Evolutionary conservation across 2,797 vertebrate genomes (phyloP), one percentile per base, ranked within the genome.

Genomic region (Okamejei kenojei): DNA sequence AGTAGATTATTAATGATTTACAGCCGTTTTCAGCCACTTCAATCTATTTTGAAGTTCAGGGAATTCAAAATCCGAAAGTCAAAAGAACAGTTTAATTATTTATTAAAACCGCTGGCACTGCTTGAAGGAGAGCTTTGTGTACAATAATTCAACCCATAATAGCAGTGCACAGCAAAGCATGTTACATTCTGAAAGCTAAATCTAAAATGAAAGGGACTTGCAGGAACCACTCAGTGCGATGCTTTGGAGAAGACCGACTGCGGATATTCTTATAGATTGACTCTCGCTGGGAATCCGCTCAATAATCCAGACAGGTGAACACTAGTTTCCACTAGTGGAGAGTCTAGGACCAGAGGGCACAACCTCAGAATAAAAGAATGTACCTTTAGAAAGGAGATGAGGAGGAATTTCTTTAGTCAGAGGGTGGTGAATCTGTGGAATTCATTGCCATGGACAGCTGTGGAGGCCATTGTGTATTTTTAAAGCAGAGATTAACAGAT

Each of bases 31-130:
- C 71, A 54, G 35, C 90, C 35, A 92, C 90, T 92, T 92, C 90
- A 92, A 92, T 92, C 90, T 76, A 76, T 92, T 92, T 9, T 73
- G 35, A 92, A 76, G 90, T 71, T 92, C 71, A 58, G 90, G 90
- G 90, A 92, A 92, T 92, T 92, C 38, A 21, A 74, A 92, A 92
- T 88, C 65, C 61, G 35, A 88, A 88, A 88, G 84, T 76, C 90
- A 76, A 92, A 45, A 92, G 90, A 73, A 74, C 90, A 92, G 35
- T 92, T 92, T 92, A 92, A 92, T 92, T 92, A 91, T 91, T 91
- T 73, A 92, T 92, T 92, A 92, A 74, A 76, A 88, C 84, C 76
- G 45, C 71, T 92, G 90, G 65, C 68, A 76, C 35, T 73, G 71
- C 71, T 73, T 76, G 90, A 92, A 74, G 90, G 90, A 76, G 90